phyloP scores from a whole-genome alignment of 2,888 invertebrate species.

The Eutolmus rufibarbis region DNA sequence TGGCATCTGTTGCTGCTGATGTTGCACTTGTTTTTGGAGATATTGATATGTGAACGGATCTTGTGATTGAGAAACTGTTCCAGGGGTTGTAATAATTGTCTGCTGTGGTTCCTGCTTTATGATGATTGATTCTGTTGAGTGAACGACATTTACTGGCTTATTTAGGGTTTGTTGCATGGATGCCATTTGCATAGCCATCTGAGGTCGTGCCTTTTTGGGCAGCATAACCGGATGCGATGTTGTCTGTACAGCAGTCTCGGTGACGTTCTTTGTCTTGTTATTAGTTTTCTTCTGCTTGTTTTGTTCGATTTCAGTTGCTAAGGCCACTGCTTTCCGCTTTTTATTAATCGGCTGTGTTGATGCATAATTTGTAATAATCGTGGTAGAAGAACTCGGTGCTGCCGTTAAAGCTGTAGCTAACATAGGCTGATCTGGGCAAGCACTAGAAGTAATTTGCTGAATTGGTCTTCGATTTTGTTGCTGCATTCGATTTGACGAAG shows the following conservation, averaged over 20 bases:
- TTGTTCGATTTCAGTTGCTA: not conserved
- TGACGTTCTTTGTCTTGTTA: not conserved
- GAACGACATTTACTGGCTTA: not conserved
- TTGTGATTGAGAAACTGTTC: not conserved
- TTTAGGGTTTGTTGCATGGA: constrained; percentile 51
- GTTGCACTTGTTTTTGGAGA: not conserved
- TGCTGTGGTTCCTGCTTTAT: constrained; percentile 1
- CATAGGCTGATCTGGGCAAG: not conserved
- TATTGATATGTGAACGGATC: not conserved
- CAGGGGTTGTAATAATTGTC: not conserved
- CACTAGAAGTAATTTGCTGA: not conserved
- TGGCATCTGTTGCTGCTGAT: not conserved
- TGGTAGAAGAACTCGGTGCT: constrained; percentile 4
- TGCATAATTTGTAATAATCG: not conserved
- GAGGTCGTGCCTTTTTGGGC: constrained; percentile 60
- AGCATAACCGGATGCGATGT: constrained; percentile 49
- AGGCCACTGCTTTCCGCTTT: not conserved
- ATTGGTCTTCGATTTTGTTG: not conserved
- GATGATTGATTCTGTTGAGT: constrained; percentile 40
- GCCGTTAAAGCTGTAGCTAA: not conserved
- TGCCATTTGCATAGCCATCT: constrained; percentile 61
- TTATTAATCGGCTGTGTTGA: constrained; percentile 3
- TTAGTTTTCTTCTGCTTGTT: constrained; percentile 9
- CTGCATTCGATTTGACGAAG: not conserved
- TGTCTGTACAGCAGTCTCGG: constrained; percentile 3